Conservation (phyloP, 2,797 vertebrate species). For the Urosaurus nigricauda region DNA sequence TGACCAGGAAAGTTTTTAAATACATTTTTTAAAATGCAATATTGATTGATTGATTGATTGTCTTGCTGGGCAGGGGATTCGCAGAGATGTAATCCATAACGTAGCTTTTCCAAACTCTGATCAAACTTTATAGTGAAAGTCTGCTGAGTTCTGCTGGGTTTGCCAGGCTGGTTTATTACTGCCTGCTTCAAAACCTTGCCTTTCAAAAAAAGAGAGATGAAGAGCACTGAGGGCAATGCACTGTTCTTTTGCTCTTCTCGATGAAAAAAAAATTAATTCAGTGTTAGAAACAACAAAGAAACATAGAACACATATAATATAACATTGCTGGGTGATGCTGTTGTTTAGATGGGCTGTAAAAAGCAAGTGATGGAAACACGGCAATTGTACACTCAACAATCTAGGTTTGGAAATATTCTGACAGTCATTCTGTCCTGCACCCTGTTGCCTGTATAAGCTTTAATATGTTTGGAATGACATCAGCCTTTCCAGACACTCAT, state of each 20-base stretch:
- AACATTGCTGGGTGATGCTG: background rate
- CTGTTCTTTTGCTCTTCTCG: background rate
- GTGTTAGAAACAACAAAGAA: background rate
- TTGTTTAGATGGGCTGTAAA: background rate
- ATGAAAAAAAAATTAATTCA: background rate
- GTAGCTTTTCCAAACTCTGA: background rate
- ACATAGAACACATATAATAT: background rate
- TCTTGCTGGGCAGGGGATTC: background rate
- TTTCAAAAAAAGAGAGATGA: background rate
- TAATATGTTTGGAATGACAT: slow-evolving; percentile 34
- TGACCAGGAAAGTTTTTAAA: too few relatives aligned
- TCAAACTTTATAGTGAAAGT: background rate
- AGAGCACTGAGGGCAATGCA: background rate
- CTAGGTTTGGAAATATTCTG: slow-evolving; percentile 16
- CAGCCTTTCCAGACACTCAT: slow-evolving; percentile 27
- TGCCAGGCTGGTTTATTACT: background rate
- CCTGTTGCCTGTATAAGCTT: slow-evolving; percentile 6
- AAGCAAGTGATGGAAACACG: background rate
- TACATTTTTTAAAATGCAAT: too few relatives aligned
- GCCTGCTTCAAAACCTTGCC: background rate
- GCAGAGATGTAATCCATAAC: too few relatives aligned
- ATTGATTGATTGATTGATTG: too few relatives aligned
- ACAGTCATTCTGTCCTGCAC: slow-evolving; percentile 19
- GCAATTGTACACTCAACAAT: background rate
- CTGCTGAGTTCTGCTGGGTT: background rate